Conservation (phyloP, 1,140 invertebrate species). For the Zaprionus ghesquierei region DNA sequence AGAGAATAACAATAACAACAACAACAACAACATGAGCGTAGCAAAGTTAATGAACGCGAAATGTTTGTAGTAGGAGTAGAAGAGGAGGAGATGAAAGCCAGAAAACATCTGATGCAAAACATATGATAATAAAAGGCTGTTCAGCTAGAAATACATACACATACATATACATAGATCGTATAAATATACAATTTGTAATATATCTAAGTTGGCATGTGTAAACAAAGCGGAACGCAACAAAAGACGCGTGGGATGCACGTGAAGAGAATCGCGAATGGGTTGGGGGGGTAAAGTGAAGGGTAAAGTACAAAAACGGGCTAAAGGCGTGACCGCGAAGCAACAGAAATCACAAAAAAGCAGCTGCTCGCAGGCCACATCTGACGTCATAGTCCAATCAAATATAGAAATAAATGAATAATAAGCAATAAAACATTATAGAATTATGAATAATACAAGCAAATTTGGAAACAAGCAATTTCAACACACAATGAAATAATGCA, state of each 20-base stretch:
- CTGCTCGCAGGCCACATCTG: constrained; percentile 21
- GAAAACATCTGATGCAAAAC: constrained; percentile 65
- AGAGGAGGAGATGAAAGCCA: constrained; percentile 14
- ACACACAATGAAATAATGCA: constrained; percentile 69
- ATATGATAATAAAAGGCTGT: constrained; percentile 46
- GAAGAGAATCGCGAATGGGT: constrained; percentile 32
- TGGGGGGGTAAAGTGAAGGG: constrained; percentile 2
- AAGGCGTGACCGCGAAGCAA: constrained; percentile 49
- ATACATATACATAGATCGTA: constrained; percentile 7
- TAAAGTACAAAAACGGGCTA: constrained; percentile 45
- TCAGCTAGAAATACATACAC: neutral
- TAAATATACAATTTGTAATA: constrained; percentile 14
- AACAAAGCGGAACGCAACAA: constrained; percentile 39
- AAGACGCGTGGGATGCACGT: constrained; percentile 48
- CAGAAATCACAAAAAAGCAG: constrained; percentile 16
- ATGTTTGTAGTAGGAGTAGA: constrained; percentile 45
- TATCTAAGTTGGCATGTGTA: constrained; percentile 18
- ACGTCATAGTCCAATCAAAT: constrained; percentile 32
- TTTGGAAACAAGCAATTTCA: constrained; percentile 56
- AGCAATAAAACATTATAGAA: neutral
- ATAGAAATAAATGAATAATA: constrained; percentile 8
- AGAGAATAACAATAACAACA: constrained; percentile 39
- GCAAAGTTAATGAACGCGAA: constrained; percentile 59
- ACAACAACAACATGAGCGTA: constrained; percentile 11
- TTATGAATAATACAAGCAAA: neutral